Evolutionary conservation across 2,888 invertebrate species (phyloP).

Genomic region (Hirtodrosophila histrioides): DNA sequence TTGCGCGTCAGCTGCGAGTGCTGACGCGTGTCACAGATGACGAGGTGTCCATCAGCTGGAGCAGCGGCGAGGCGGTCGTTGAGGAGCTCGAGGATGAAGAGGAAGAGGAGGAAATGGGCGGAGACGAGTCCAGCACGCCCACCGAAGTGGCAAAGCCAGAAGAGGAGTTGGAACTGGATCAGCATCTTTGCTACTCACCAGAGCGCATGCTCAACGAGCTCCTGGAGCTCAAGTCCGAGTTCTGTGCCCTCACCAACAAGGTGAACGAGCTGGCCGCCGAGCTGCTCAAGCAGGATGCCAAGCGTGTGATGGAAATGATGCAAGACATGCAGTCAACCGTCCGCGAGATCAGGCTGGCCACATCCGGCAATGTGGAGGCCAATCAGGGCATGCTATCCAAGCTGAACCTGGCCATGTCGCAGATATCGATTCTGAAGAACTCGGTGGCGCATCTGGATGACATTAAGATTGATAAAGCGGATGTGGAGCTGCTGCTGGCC

Average conservation of each 20-base stretch:
- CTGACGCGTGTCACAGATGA: slow-evolving; percentile 50
- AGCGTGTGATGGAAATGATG: slow-evolving; percentile 57
- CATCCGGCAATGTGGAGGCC: slow-evolving; percentile 48
- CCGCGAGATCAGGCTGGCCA: slow-evolving; percentile 52
- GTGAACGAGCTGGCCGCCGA: slow-evolving; percentile 75
- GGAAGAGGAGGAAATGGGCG: slow-evolving; percentile 36
- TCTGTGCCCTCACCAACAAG: slow-evolving; percentile 76
- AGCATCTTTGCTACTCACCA: slow-evolving; percentile 73
- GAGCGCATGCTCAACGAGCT: slow-evolving; percentile 74
- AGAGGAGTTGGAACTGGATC: slow-evolving; percentile 66
- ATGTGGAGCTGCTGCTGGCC: slow-evolving; percentile 89
- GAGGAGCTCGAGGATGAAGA: slow-evolving; percentile 44
- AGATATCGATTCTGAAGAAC: slow-evolving; percentile 47
- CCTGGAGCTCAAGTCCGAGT: slow-evolving; percentile 74
- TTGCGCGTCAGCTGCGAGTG: slow-evolving; percentile 57
- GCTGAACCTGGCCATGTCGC: slow-evolving; percentile 23
- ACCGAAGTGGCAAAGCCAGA: slow-evolving; percentile 60
- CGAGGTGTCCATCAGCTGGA: slow-evolving; percentile 64
- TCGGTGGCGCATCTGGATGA: slow-evolving; percentile 85
- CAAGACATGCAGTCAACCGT: slow-evolving; percentile 62
- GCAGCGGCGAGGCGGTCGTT: slow-evolving; percentile 36
- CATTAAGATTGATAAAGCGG: slow-evolving; percentile 89
- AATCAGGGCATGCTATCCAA: slow-evolving; percentile 40
- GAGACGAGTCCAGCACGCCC: slow-evolving; percentile 17
- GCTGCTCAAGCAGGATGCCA: slow-evolving; percentile 70